A percentile compares a stretch with the other conserved stretches of the same genome.
These are phyloP conservation scores for Drosophila paranaensis DNA, from an alignment of 2,888 invertebrate species.

Conservation along the genomic window DNA sequence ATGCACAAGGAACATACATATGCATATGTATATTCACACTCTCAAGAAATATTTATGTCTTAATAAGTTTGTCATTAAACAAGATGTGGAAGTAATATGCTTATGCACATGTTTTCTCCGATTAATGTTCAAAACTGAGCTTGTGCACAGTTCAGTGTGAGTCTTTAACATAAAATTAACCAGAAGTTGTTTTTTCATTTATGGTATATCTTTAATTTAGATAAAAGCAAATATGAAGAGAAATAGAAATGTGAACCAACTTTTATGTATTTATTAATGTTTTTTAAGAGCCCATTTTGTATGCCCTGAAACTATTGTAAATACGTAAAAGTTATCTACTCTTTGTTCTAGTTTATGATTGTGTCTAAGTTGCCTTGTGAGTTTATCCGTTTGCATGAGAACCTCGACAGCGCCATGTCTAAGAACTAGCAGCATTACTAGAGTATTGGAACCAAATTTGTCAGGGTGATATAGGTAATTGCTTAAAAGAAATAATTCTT, in stretches of 20 bases:
- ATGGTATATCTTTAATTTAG: too few species aligned
- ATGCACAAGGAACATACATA: background rate
- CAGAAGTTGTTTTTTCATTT: too few species aligned
- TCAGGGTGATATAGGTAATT: too few species aligned
- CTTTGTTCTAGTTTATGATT: background rate
- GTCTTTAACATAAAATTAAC: background rate
- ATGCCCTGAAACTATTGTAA: background rate
- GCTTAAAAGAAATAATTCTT: too few species aligned
- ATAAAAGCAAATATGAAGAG: too few species aligned
- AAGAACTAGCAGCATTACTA: too few species aligned
- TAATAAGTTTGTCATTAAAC: slow-evolving; percentile 70
- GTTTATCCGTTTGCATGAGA: too few species aligned
- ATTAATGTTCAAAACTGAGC: slow-evolving; percentile 16
- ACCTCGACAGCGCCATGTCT: too few species aligned
- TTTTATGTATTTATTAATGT: background rate
- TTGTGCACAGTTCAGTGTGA: background rate
- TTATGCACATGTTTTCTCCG: slow-evolving; percentile 14
- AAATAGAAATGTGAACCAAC: background rate
- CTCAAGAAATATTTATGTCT: slow-evolving; percentile 67
- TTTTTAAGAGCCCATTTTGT: background rate
- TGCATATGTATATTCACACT: slow-evolving; percentile 11
- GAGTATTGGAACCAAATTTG: too few species aligned
- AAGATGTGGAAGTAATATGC: slow-evolving; percentile 25
- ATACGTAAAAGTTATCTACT: background rate
- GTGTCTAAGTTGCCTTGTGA: too few species aligned